Percentiles rank a stretch among this genome's conserved stretches.
Evolutionary conservation across 2,113 vertebrate species (phyloP).

Genomic region (Heteronetta atricapilla): DNA sequence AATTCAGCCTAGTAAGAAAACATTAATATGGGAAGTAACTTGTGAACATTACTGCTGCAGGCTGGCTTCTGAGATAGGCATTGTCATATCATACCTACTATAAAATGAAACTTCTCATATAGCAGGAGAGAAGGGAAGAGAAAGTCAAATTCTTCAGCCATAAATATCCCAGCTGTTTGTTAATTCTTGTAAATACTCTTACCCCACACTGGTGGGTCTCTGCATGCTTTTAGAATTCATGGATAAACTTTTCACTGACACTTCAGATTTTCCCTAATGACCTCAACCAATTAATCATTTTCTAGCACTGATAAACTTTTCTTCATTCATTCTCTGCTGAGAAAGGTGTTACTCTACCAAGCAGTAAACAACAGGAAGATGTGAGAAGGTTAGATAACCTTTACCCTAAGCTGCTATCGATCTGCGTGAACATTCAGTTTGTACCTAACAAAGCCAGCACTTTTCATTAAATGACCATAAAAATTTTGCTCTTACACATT

Average conservation of each 20-base stretch:
- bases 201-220: not conserved
- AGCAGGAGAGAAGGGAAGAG: not conserved
- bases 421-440: not conserved
- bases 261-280: not conserved
- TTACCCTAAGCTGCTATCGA: conserved; percentile 4
- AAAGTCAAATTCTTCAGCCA: not conserved
- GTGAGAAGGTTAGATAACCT: not conserved
- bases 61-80: not conserved
- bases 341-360: conserved; percentile 2
- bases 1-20: not conserved
- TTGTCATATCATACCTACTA: not conserved
- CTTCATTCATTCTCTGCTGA: conserved; percentile 8
- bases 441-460: conserved; percentile 3
- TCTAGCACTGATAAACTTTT: not conserved
- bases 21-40: not conserved
- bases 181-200: not conserved
- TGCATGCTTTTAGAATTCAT: not conserved
- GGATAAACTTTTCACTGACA: not conserved
- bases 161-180: not conserved
- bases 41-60: not conserved
- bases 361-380: conserved; percentile 19
- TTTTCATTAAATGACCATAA: conserved; percentile 26
- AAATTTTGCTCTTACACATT: not conserved
- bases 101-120: not conserved
- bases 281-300: not conserved